Evolutionary conservation across 1,140 invertebrate genomes (phyloP), one percentile per base, ranked within the genome.

Genomic region (Eupeodes corollae): DNA sequence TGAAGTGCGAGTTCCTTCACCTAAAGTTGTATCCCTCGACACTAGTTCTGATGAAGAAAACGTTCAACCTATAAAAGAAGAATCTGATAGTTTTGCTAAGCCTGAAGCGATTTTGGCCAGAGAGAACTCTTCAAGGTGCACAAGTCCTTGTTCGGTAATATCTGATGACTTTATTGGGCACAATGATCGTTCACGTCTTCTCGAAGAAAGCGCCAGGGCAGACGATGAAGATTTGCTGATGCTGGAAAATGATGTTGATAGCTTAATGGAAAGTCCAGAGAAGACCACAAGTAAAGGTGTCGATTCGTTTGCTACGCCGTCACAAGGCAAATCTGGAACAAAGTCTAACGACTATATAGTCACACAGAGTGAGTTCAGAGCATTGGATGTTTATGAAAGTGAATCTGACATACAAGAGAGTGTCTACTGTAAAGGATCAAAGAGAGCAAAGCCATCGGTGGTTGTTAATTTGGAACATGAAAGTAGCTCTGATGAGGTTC

Each of bases 111-210:
- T 41, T 9, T 6, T 12, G 13, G 21, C 13, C 21, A 10, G 47
- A 37, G 9, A 18, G 15, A 3, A 21, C 0, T 8, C 13, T 18
- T 44, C 49, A 14, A 31, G 52, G 1, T 49, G 47, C 26, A 42
- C 40, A 15, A 64, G 63, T 6, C 63, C 63, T 5, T 56, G 46
- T 34, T 58, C 47, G 14, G 66, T 63, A 3, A 58, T 66, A 5
- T 56, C 54, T 15, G 64, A 67, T 54, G 63, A 67, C 38, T 67
- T 67, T 6, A 67, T 67, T 46, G 63, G 59, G 0, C 63, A 64
- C 30, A 57, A 55, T 33, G 63, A 67, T 26, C 61, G 54, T 11
- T 50, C 49, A 21, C 59, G 61, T 5, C 32, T 63, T 15, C 26
- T 50, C 9, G 32, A 55, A 13, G 52, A 48, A 5, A 44, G 19